phyloP scores from a whole-genome alignment of 2,797 vertebrate species.

The Chlorospingus flavigularis region DNA sequence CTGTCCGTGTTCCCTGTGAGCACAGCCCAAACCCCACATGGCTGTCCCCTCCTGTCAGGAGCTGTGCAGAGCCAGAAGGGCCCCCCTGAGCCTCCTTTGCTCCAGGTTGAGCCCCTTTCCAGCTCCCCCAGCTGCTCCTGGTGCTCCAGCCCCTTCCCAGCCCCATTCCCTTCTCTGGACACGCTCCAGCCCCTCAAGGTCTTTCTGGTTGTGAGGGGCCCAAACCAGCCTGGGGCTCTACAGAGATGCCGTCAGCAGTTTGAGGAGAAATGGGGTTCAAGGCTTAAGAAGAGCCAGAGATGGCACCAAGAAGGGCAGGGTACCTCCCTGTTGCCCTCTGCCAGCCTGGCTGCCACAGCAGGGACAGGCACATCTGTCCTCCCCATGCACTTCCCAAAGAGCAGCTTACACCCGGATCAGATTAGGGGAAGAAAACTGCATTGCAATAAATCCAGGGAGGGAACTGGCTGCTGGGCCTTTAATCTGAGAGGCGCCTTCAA shows the following conservation, averaged over 20 bases:
- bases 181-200: not conserved
- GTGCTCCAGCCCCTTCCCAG: not conserved
- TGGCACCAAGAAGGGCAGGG: not conserved
- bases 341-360: not conserved
- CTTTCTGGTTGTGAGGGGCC: not conserved
- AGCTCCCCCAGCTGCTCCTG: not conserved
- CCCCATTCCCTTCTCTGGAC: not conserved
- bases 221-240: not conserved
- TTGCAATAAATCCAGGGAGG: slow-evolving; percentile 5
- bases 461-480: not conserved
- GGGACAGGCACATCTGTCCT: not conserved
- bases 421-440: slow-evolving; percentile 35
- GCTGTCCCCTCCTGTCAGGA: not conserved
- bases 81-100: not conserved
- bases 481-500: slow-evolving; percentile 18
- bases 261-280: not conserved
- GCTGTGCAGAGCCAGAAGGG: not conserved
- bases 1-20: not conserved
- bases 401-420: slow-evolving; percentile 13
- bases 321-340: not conserved
- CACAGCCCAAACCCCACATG: rapidly evolving
- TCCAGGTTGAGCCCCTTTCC: not conserved
- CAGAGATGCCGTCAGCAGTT: not conserved
- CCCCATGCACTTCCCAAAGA: slow-evolving; percentile 11
- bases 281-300: not conserved